Conservation (phyloP, 2,113 vertebrate species). For the zebrafish (Danio rerio) region DNA sequence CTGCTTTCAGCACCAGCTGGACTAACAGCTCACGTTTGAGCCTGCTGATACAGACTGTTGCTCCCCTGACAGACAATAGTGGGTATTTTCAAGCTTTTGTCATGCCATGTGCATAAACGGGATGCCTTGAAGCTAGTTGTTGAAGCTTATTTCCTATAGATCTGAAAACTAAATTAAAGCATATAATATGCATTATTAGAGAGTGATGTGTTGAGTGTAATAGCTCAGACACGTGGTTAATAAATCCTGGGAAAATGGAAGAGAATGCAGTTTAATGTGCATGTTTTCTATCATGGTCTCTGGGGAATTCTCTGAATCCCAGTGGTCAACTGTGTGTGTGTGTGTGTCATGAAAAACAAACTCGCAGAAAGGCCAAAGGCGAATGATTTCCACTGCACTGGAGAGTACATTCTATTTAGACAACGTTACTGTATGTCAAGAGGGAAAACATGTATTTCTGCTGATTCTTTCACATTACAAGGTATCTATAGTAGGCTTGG, state of each 20-base stretch:
- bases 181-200: too few relatives aligned
- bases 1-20: slow-evolving; percentile 65
- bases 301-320: slow-evolving; percentile 27
- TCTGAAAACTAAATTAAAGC: too few relatives aligned
- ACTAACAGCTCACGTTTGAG: slow-evolving; percentile 64
- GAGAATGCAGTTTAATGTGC: slow-evolving; percentile 21
- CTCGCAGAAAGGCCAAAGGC: slow-evolving; percentile 2
- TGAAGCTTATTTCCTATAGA: neutral
- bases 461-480: neutral
- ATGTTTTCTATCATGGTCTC: slow-evolving; percentile 22
- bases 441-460: neutral
- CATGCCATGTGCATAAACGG: neutral
- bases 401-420: neutral
- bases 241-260: slow-evolving; percentile 31
- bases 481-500: too few relatives aligned
- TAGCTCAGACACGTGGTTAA: neutral
- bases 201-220: too few relatives aligned
- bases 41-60: slow-evolving; percentile 19
- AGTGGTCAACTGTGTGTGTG: slow-evolving; percentile 52
- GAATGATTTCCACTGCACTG: neutral
- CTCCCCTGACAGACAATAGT: slow-evolving; percentile 34
- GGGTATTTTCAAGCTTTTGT: neutral
- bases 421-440: neutral
- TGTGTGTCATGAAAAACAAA: slow-evolving; percentile 46
- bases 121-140: neutral